A percentile compares a stretch with the other conserved stretches of the same genome.
Conservation (phyloP, 2,113 vertebrate genomes). For the Strix aluco region DNA sequence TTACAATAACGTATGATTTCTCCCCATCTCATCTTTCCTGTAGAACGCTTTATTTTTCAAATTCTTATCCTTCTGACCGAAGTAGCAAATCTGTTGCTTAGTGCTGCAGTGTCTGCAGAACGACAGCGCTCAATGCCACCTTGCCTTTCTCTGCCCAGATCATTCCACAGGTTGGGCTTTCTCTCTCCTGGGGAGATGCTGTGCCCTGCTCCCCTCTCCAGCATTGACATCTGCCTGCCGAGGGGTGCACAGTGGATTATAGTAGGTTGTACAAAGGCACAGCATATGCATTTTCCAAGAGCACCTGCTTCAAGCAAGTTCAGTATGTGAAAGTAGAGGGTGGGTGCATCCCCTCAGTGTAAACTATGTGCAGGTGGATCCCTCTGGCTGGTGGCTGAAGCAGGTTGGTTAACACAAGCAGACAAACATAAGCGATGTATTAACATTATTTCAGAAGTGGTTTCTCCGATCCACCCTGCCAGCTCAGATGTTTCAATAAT, state of each 20-base stretch:
- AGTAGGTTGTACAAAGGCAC: not conserved
- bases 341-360: not conserved
- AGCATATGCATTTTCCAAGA: not conserved
- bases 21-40: not conserved
- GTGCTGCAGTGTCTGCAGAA: rapidly evolving
- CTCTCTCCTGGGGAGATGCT: not conserved
- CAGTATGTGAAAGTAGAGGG: not conserved
- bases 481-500: not conserved
- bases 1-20: not conserved
- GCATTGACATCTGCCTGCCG: not conserved
- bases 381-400: not conserved
- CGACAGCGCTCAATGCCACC: not conserved
- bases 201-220: not conserved
- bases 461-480: not conserved
- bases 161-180: not conserved
- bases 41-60: not conserved
- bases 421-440: not conserved
- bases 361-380: not conserved
- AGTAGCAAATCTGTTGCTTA: not conserved
- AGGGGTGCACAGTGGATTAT: not conserved
- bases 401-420: not conserved
- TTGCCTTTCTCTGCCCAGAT: not conserved
- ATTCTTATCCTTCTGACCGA: not conserved
- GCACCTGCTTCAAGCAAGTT: not conserved
- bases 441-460: not conserved